Evolutionary conservation across 2,113 vertebrate genomes (phyloP).

Genomic region (Tinamus guttatus): DNA sequence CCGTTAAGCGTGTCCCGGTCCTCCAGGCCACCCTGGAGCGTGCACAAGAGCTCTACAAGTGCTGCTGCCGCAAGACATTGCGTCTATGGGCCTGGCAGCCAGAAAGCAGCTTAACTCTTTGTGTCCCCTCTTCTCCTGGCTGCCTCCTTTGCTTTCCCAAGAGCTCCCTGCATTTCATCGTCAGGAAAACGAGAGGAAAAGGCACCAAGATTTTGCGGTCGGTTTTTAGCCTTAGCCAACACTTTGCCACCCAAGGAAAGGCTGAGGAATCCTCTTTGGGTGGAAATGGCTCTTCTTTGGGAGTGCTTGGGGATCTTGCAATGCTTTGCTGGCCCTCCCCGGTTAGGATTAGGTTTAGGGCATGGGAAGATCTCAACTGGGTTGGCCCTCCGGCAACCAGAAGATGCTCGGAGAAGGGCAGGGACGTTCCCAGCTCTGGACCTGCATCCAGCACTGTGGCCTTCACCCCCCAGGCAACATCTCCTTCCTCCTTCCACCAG

Average conservation of each 20-base stretch:
- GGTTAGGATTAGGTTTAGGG: neutral
- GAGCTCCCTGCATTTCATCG: neutral
- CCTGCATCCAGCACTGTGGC: neutral
- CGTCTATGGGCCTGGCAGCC: fast-evolving
- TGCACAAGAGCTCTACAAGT: neutral
- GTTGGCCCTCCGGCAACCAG: neutral
- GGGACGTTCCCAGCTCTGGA: fast-evolving
- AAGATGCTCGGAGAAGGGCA: neutral
- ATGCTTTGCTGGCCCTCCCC: neutral
- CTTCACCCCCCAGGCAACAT: fast-evolving
- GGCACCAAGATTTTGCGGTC: fast-evolving
- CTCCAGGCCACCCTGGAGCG: neutral
- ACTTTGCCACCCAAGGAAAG: neutral
- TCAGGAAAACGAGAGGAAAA: neutral
- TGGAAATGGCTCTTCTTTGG: neutral
- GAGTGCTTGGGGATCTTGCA: neutral
- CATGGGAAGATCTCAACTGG: neutral
- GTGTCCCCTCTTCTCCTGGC: neutral
- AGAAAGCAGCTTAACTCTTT: neutral
- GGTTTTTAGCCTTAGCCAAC: neutral
- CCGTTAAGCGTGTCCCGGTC: neutral
- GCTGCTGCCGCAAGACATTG: neutral
- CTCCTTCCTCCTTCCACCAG: fast-evolving
- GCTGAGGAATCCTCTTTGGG: too few species aligned
- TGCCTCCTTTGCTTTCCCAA: fast-evolving